These are phyloP conservation scores for Paramormyrops hopkinsi DNA, from an alignment of 2,797 vertebrate species.

Conservation along the genomic window DNA sequence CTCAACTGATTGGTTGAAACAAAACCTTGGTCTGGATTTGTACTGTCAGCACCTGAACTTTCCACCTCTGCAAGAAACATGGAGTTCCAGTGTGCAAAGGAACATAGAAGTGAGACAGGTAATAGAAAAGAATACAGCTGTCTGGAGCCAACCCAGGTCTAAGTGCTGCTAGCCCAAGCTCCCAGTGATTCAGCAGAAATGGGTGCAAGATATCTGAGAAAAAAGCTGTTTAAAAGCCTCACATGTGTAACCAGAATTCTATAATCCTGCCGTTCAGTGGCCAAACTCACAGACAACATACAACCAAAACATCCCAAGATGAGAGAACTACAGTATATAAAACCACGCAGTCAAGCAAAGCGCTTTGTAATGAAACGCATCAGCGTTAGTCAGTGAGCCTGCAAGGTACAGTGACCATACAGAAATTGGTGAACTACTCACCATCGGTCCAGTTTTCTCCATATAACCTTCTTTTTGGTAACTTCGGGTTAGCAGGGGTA, in stretches of 20 bases:
- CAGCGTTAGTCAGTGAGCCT: background rate
- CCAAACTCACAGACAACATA: background rate
- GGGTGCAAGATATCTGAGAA: background rate
- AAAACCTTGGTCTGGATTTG: background rate
- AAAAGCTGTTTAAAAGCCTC: background rate
- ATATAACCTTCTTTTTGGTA: constrained; percentile 80
- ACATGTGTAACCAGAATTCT: background rate
- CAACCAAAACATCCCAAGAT: background rate
- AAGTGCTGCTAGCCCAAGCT: background rate
- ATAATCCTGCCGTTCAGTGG: background rate
- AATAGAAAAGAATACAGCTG: background rate
- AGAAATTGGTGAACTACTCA: constrained; percentile 39
- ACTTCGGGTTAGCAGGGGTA: constrained; percentile 68
- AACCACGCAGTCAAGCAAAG: background rate
- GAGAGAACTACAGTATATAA: background rate
- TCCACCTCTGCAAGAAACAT: background rate
- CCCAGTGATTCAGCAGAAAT: background rate
- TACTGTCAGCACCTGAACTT: background rate
- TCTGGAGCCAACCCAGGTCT: background rate
- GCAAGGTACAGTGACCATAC: background rate
- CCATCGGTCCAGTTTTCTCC: constrained; percentile 88
- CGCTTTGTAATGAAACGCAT: background rate
- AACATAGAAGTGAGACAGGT: background rate
- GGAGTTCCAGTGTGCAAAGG: background rate
- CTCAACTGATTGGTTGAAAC: background rate